A percentile compares a stretch with the other conserved stretches of the same genome.
Evolutionary conservation across 1,140 invertebrate species (phyloP).

Genomic region (Telenomus remus): DNA sequence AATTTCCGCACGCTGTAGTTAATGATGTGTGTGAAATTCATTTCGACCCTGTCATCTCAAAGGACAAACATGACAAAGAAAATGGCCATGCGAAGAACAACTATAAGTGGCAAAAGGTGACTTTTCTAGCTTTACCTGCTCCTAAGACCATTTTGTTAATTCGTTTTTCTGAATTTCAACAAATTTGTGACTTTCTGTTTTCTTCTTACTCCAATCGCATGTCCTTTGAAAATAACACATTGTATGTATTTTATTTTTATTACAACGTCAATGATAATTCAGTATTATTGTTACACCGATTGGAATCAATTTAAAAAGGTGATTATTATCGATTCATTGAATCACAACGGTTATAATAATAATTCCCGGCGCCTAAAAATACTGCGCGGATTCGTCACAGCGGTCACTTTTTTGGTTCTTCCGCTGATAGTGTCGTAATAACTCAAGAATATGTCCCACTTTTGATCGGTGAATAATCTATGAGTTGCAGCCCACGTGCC

Average conservation of each 20-base stretch:
- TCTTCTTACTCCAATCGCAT: too few relatives aligned
- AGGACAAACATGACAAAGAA: constrained; percentile 39
- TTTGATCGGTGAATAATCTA: constrained; percentile 70
- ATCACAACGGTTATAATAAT: constrained; percentile 15
- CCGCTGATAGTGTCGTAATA: constrained; percentile 55
- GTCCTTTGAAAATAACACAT: too few relatives aligned
- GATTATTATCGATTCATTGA: constrained; percentile 19
- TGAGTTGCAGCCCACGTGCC: constrained; percentile 69
- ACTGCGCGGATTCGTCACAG: too few relatives aligned
- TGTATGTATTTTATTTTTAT: too few relatives aligned
- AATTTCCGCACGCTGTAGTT: constrained; percentile 54
- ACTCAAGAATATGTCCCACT: constrained; percentile 58
- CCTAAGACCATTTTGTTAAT: too few relatives aligned
- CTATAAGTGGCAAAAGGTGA: constrained; percentile 43
- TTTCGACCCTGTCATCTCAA: constrained; percentile 59
- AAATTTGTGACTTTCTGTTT: too few relatives aligned
- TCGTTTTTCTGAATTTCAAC: too few relatives aligned
- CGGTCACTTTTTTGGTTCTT: not conserved
- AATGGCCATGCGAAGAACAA: constrained; percentile 29
- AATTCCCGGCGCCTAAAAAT: too few relatives aligned
- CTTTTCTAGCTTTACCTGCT: constrained; percentile 9
- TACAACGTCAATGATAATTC: too few relatives aligned
- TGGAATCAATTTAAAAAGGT: not conserved
- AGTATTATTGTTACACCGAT: not conserved
- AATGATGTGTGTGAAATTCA: constrained; percentile 59